Conservation (phyloP, 2,797 vertebrate species). For the Crocodylus rhombifer region DNA sequence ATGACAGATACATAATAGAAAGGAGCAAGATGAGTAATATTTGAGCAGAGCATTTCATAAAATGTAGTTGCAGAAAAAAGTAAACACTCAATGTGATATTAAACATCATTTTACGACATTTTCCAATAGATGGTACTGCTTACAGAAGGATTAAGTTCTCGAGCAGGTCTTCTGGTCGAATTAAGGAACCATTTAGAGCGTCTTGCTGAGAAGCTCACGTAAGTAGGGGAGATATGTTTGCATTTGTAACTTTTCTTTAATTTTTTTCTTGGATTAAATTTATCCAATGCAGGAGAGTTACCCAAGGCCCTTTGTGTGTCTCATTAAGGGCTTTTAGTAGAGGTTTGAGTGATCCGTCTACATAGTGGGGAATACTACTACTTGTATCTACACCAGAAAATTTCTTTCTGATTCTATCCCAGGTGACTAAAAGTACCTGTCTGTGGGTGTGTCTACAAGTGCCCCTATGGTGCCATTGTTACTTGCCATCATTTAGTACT, state of each 20-base stretch:
- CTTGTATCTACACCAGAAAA: not conserved
- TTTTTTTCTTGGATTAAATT: not conserved
- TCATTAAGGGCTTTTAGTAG: not conserved
- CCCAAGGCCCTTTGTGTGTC: not conserved
- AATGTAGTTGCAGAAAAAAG: not conserved
- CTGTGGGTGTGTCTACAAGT: too few species aligned
- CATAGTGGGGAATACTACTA: not conserved
- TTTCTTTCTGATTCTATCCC: not conserved
- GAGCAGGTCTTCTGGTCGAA: constrained; percentile 61
- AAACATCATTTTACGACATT: not conserved
- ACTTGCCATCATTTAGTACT: too few species aligned
- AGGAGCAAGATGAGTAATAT: not conserved
- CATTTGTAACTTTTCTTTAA: not conserved
- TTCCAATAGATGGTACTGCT: constrained; percentile 66
- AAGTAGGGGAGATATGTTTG: not conserved
- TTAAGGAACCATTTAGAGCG: constrained; percentile 62
- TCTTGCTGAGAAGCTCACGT: constrained; percentile 64
- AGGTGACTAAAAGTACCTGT: not conserved
- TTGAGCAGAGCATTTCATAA: not conserved
- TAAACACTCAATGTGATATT: not conserved
- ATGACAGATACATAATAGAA: not conserved
- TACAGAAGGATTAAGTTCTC: constrained; percentile 71
- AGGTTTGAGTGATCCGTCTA: not conserved
- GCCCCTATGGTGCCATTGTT: too few species aligned
- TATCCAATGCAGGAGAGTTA: not conserved